Conservation (phyloP, 2,888 invertebrate species). For the Limnephilus auricula region DNA sequence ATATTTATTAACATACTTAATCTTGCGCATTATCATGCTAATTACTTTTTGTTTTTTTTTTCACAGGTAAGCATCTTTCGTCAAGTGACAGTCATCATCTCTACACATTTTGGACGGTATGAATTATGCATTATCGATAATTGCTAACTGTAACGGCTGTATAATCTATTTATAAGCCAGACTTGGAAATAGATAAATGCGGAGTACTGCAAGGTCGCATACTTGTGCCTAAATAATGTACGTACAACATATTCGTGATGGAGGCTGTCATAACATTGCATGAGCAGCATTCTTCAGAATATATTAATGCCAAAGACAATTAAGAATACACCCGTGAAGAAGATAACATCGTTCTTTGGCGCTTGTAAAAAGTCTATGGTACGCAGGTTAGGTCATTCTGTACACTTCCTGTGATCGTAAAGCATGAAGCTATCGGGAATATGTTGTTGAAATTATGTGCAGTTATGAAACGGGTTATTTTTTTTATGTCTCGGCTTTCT, state of each 20-base stretch:
- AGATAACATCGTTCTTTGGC: not conserved
- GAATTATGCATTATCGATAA: not conserved
- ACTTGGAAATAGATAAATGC: not conserved
- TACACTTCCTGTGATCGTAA: not conserved
- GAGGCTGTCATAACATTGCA: not conserved
- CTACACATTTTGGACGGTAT: not conserved
- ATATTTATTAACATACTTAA: not conserved
- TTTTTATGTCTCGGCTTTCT: conserved; percentile 16
- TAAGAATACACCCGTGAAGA: not conserved
- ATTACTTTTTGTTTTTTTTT: not conserved
- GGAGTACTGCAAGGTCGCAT: not conserved
- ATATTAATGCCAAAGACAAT: not conserved
- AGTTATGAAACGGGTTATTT: conserved; percentile 32
- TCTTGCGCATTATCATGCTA: not conserved
- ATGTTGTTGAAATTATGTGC: conserved; percentile 18
- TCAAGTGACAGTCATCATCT: not conserved
- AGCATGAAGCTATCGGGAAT: not conserved
- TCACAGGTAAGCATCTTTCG: not conserved
- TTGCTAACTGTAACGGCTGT: not conserved
- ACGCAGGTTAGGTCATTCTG: not conserved
- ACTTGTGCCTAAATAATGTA: not conserved
- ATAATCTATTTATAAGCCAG: not conserved
- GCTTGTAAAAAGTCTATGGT: not conserved
- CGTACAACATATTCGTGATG: not conserved
- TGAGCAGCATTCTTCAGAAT: not conserved